Percentiles rank a stretch among this genome's conserved stretches.
Evolutionary conservation across 2,113 vertebrate species (phyloP).

Genomic region (Zapus hudsonius): DNA sequence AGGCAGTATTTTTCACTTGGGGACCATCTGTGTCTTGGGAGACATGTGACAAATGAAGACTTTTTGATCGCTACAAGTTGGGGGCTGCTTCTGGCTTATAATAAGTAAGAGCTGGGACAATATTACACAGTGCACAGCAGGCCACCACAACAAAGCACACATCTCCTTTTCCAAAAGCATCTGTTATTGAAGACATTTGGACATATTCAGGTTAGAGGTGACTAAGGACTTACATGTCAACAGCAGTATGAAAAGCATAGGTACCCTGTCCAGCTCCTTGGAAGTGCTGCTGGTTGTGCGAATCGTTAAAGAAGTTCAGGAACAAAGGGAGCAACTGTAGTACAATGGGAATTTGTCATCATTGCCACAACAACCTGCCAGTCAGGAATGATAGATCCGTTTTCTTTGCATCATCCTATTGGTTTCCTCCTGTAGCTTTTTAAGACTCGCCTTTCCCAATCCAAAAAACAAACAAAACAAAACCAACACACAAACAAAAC

Average conservation of each 20-base stretch:
- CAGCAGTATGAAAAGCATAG: neutral
- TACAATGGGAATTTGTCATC: neutral
- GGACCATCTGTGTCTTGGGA: neutral
- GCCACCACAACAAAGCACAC: neutral
- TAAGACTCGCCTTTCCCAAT: neutral
- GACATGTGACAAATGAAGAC: neutral
- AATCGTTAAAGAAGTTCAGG: constrained; percentile 1
- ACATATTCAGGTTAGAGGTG: neutral
- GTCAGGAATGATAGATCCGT: neutral
- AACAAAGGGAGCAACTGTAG: constrained; percentile 13
- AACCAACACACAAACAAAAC: too few relatives aligned
- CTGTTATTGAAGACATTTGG: neutral
- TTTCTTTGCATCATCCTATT: neutral
- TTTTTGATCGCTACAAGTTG: neutral
- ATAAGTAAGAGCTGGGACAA: neutral
- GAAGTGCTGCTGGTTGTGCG: neutral
- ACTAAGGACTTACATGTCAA: neutral
- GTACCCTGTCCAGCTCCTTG: neutral
- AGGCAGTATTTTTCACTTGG: neutral
- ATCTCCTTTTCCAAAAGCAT: neutral
- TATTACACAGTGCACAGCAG: neutral
- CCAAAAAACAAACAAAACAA: neutral
- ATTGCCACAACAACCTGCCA: neutral
- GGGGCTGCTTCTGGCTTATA: neutral
- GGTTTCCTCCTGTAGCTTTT: neutral